These are phyloP conservation scores for Sigmodon hispidus DNA, from an alignment of 2,113 vertebrate species.

Conservation along the genomic window DNA sequence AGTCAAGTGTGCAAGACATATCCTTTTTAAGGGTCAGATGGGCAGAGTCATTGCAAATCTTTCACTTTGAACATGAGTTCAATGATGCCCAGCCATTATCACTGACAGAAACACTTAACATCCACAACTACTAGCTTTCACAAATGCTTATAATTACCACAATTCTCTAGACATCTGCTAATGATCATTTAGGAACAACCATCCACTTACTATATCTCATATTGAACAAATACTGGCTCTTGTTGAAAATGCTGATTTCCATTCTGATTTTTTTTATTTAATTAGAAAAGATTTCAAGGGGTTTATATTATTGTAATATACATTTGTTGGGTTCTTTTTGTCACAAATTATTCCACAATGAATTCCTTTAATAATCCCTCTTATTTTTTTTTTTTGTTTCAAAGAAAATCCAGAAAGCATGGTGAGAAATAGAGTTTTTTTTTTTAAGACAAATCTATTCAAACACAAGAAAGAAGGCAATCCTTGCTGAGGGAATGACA, in stretches of 20 bases:
- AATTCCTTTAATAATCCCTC: not conserved
- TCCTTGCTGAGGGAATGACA: not conserved
- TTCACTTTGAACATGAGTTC: not conserved
- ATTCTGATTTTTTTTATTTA: not conserved
- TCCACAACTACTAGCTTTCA: not conserved
- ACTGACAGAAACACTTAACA: not conserved
- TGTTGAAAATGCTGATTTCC: not conserved
- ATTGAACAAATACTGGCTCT: conserved; percentile 5
- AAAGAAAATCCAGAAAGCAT: not conserved
- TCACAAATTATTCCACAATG: not conserved
- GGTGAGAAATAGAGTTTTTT: not conserved
- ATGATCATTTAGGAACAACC: not conserved
- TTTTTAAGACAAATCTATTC: not conserved
- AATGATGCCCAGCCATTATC: not conserved
- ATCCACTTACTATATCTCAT: not conserved
- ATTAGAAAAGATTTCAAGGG: not conserved
- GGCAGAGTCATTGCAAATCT: not conserved
- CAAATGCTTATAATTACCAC: not conserved
- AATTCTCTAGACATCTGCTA: not conserved
- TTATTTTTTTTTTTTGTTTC: not conserved
- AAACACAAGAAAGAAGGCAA: not conserved
- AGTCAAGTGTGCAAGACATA: not conserved
- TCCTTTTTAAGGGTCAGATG: not conserved
- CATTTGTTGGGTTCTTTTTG: not conserved
- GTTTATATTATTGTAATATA: not conserved